Conservation (phyloP, 2,797 vertebrate genomes). For the Poeciliopsis paucimaculata region DNA sequence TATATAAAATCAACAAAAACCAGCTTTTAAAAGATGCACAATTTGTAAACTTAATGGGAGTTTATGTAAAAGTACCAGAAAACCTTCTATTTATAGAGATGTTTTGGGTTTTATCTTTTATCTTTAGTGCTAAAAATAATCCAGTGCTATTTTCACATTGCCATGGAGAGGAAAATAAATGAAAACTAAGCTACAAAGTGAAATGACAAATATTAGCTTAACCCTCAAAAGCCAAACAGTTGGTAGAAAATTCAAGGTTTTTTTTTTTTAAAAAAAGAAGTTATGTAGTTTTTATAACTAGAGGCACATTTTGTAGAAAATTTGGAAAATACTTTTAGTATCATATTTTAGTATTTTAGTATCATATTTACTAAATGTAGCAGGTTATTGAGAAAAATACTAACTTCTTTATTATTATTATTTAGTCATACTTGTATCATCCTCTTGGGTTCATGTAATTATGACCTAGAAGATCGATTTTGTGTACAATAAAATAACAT, state of each 20-base stretch:
- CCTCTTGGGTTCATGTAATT: neutral
- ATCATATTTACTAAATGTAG: neutral
- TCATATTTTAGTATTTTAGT: neutral
- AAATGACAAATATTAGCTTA: conserved; percentile 11
- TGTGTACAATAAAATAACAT: neutral
- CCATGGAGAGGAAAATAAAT: neutral
- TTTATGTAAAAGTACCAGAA: conserved; percentile 23
- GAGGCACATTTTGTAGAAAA: neutral
- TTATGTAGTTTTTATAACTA: neutral
- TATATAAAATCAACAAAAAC: neutral
- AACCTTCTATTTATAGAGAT: conserved; percentile 55
- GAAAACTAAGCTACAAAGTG: conserved; percentile 6
- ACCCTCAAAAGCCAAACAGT: neutral
- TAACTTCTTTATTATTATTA: neutral
- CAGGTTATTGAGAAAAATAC: neutral
- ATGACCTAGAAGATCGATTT: neutral
- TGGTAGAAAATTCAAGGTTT: neutral
- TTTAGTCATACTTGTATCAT: neutral
- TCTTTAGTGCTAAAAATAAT: conserved; percentile 53
- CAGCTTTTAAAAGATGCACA: conserved; percentile 13
- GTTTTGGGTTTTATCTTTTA: conserved; percentile 34
- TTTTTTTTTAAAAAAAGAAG: neutral
- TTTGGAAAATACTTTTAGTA: neutral
- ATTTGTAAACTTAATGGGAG: neutral
- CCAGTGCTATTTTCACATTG: conserved; percentile 25